These are phyloP conservation scores for Strix uralensis DNA, from an alignment of 2,113 vertebrate genomes.

Conservation along the genomic window DNA sequence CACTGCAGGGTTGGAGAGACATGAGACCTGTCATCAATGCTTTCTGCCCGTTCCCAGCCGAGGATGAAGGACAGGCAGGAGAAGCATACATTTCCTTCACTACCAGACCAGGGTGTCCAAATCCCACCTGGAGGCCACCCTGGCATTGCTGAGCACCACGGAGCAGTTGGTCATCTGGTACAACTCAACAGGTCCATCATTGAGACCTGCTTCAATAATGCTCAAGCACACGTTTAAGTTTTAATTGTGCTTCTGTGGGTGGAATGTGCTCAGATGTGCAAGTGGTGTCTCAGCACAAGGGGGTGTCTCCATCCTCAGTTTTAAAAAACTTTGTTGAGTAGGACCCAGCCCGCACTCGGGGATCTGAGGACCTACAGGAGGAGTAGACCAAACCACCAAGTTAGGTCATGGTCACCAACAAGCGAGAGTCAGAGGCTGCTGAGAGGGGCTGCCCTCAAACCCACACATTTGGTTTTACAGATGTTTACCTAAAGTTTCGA, in stretches of 20 bases:
- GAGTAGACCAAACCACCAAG: neutral
- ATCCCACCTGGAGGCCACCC: neutral
- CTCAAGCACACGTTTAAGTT: neutral
- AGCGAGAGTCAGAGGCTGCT: neutral
- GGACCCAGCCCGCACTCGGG: rapidly evolving
- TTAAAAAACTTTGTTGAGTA: neutral
- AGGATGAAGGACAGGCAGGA: neutral
- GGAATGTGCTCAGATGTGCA: neutral
- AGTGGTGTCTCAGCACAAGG: neutral
- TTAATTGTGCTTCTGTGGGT: neutral
- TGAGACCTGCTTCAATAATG: neutral
- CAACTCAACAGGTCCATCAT: neutral
- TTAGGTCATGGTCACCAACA: neutral
- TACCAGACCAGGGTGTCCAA: neutral
- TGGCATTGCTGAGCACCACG: neutral
- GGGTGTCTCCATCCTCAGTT: neutral
- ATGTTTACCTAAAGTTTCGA: neutral
- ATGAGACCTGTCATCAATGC: rapidly evolving
- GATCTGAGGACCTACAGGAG: neutral
- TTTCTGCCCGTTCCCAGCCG: neutral
- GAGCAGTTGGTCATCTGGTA: neutral
- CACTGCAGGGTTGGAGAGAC: rapidly evolving
- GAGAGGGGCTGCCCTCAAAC: neutral
- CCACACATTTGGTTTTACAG: neutral
- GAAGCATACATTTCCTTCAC: neutral